phyloP scores from a whole-genome alignment of 2,888 invertebrate genomes.

The Drosophila planitibia region DNA sequence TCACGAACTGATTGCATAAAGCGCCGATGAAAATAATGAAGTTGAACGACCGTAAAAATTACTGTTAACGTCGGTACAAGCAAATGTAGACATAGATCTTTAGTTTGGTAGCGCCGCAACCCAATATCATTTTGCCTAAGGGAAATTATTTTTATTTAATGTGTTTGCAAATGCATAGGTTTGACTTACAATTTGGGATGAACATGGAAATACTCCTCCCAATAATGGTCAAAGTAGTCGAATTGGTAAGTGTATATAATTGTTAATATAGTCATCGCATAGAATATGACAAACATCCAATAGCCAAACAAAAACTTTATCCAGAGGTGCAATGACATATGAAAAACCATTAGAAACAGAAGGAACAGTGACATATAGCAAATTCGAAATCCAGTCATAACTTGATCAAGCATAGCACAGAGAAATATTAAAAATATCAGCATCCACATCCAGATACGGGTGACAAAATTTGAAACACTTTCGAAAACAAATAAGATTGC shows the following conservation, averaged over 20 bases:
- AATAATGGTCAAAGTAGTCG: constrained; percentile 92
- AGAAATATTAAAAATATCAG: constrained; percentile 96
- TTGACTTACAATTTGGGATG: constrained; percentile 90
- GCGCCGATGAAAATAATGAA: constrained; percentile 98
- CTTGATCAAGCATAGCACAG: constrained; percentile 95
- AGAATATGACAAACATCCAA: constrained; percentile 97
- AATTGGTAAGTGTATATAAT: constrained; percentile 99
- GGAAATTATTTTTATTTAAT: neutral
- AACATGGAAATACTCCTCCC: constrained; percentile 91
- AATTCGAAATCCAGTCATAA: constrained; percentile 97
- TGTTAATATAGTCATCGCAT: constrained; percentile 97
- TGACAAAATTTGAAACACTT: constrained; percentile 90
- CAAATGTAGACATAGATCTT: constrained; percentile 95
- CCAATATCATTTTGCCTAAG: constrained; percentile 96
- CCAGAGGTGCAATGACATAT: constrained; percentile 96
- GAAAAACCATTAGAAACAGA: constrained; percentile 95
- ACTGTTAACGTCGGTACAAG: constrained; percentile 98
- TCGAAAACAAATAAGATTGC: constrained; percentile 85
- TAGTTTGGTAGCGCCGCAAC: constrained; percentile 93
- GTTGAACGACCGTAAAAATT: constrained; percentile 97
- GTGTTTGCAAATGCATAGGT: neutral
- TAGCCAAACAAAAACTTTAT: constrained; percentile 96
- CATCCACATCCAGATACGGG: constrained; percentile 98
- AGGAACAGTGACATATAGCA: constrained; percentile 98
- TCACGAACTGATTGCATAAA: constrained; percentile 89